Evolutionary conservation across 2,888 invertebrate species (phyloP).

Genomic region (Spisula solida): DNA sequence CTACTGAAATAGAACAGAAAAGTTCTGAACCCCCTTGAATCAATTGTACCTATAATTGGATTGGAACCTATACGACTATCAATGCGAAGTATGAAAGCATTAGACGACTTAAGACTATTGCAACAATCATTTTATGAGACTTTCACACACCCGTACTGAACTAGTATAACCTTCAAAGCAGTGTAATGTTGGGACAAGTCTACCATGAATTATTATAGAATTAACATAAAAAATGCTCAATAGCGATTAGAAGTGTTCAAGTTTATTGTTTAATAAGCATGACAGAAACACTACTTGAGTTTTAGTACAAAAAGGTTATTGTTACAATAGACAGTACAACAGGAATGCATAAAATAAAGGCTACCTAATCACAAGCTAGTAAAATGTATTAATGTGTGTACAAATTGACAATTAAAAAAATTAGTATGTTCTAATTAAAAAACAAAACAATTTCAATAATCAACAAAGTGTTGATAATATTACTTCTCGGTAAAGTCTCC

Average conservation of each 20-base stretch:
- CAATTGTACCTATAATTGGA: no score
- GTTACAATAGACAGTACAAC: constrained; percentile 7
- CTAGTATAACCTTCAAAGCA: background rate
- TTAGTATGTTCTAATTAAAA: background rate
- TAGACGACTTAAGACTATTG: background rate
- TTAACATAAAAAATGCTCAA: background rate
- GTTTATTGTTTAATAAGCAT: background rate
- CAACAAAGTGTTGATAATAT: background rate
- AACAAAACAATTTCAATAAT: background rate
- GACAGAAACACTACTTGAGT: background rate
- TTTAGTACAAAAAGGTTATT: constrained; percentile 9
- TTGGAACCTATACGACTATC: no score
- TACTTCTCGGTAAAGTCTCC: background rate
- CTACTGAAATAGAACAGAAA: no score
- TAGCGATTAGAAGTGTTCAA: background rate
- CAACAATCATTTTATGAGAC: background rate
- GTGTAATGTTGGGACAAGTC: background rate
- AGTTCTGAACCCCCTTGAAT: no score
- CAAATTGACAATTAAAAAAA: background rate
- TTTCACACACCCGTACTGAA: background rate
- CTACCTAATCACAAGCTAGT: background rate
- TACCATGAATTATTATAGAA: background rate
- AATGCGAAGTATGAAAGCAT: no score
- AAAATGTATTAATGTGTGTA: background rate
- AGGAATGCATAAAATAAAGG: background rate